Evolutionary conservation across 2,797 vertebrate genomes (phyloP), one percentile per base, ranked within the genome.

Genomic region (Lagocephalus sceleratus): DNA sequence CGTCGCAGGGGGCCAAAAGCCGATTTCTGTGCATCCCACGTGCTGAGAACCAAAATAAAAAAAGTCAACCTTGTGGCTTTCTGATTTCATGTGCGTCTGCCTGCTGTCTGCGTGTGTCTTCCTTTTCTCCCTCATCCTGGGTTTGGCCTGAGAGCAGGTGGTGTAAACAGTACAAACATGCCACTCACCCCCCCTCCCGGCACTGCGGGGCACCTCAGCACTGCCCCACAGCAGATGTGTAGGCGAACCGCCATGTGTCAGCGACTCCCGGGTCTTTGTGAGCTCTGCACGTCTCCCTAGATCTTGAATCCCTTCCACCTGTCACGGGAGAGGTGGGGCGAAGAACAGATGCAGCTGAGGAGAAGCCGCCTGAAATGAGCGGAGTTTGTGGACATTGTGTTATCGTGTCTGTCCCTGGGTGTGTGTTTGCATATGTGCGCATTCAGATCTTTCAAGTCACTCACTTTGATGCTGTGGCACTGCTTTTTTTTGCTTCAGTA

Each of bases 331-430:
- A 83, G 23, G n/a, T 76, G 82, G 81, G 82, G 79, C 55, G 71
- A 59, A 66, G 53, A 90, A 87, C 90, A 91, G 86, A 91, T 91
- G 90, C 80, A 63, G 81, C 82, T 71, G 78, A 74, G 80, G 81
- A 29, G 8, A 80, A 85, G 82, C 74, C 71, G 61, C 71, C 40
- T 47, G 45, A 53, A 75, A 55, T 49, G 64, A 66, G 66, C 61
- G 14, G 12, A 40, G 39, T 40, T 15, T 40, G 39, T 66, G 63
- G 67, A 63, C 68, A 57, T 29, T 40, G 71, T 72, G 60, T 73
- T 71, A 53, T 43, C 25, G 21, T 22, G 44, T 22, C 2, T 46
- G 44, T 46, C 20, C 61, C 29, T 43, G 54, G 60, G 56, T 52
- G 23, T 49, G 44, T 49, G 71, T 63, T 60, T 60, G 52, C 38